phyloP scores from a whole-genome alignment of 2,797 vertebrate species.

The Eulemur coronatus region DNA sequence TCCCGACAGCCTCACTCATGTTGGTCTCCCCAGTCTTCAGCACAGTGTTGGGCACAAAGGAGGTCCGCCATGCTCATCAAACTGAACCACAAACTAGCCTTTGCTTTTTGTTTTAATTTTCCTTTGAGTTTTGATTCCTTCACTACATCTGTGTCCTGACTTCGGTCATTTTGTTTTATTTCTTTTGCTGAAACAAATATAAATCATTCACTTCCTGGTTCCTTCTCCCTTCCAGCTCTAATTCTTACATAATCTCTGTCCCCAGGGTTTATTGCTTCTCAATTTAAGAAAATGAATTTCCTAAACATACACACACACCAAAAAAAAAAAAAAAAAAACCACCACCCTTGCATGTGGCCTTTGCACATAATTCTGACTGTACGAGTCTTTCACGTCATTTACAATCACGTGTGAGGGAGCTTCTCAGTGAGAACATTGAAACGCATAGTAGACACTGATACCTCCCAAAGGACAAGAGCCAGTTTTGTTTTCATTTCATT shows the following conservation, averaged over 20 bases:
- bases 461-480: constrained; percentile 40
- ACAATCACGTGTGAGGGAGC: neutral
- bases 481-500: constrained; percentile 61
- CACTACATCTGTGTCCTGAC: neutral
- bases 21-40: neutral
- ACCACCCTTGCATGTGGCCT: neutral
- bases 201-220: constrained; percentile 28
- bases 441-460: neutral
- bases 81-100: neutral
- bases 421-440: constrained; percentile 11
- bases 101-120: neutral
- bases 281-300: constrained; percentile 22
- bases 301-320: neutral
- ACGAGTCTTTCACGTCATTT: neutral
- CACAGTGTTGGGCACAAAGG: neutral
- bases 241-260: constrained; percentile 50
- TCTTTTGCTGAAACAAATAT: constrained; percentile 44
- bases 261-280: constrained; percentile 13
- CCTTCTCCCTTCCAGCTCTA: neutral
- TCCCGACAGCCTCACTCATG: neutral
- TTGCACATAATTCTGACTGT: neutral
- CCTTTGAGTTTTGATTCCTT: constrained; percentile 19
- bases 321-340: neutral
- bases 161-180: constrained; percentile 35
- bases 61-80: neutral